Evolutionary conservation across 2,888 invertebrate species (phyloP), one percentile per base, ranked within the genome.

Genomic region (Phortica okadai): DNA sequence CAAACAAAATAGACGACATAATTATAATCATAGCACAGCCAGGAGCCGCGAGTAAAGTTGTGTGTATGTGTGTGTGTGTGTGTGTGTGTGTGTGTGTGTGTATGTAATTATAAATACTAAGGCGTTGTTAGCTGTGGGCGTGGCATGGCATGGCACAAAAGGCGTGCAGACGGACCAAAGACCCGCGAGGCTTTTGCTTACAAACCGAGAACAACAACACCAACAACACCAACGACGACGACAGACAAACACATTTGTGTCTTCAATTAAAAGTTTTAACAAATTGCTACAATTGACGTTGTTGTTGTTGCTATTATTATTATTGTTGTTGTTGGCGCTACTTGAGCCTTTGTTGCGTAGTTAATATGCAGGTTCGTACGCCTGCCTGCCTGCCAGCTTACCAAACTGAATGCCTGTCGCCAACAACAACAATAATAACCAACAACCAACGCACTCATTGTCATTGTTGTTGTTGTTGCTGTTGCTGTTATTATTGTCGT

Each of bases 1-100:
- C 82, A 21, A 25, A 62, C 33, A 84, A 84, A 85, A 81, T 84
- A 82, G 80, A 82, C 82, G 82, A 83, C 84, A 86, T 84, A 89
- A 89, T 89, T 89, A 89, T 87, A 89, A 87, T 83, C 84, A 87
- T 88, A 85, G 86, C 82, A 79, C 83, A 82, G 81, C 82, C 45
- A 50, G 14, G 11, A 11, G 44, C 33, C 8, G 14, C 50, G 14
- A 14, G 11, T 87, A 83, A 82, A 81, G 82, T 87, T 86, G 86
- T 84, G 83, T 84, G 86, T 87, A 86, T 86, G 5, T 45, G 54
- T 44, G 62, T 21, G 44, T 58, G 67, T n/a, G n/a, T n/a, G n/a
- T n/a, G n/a, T 86, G 86, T 84, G 83, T 67, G 56, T 44, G 56
- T 41, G 14, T 44, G 33, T n/a, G 21, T 67, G 77, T 45, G 64